A percentile compares a stretch with the other conserved stretches of the same genome.
phyloP scores from a whole-genome alignment of 2,888 invertebrate genomes.

The Chrysodeixis includens region DNA sequence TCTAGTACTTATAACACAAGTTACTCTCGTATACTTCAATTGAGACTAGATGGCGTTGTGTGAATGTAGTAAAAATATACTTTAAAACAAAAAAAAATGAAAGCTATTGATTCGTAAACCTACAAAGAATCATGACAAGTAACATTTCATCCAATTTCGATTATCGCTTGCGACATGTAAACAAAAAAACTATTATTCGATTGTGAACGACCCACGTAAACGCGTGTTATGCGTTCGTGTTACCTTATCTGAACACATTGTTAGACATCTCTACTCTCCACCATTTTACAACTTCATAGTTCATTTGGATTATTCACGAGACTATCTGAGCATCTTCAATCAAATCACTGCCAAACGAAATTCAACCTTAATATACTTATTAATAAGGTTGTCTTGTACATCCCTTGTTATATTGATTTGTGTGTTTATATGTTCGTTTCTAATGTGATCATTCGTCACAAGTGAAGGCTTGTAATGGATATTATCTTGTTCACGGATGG shows the following conservation, averaged over 20 bases:
- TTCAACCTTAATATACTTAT: conserved; percentile 38
- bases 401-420: conserved; percentile 44
- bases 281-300: conserved; percentile 61
- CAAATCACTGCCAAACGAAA: conserved; percentile 13
- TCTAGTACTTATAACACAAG: too few species aligned
- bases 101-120: conserved; percentile 12
- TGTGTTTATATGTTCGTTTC: conserved; percentile 69
- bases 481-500: conserved; percentile 67
- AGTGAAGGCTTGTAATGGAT: conserved; percentile 81
- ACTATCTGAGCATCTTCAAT: conserved; percentile 36
- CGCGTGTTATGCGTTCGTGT: conserved; percentile 68
- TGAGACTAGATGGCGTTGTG: too few species aligned
- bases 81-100: conserved; percentile 11
- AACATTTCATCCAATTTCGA: conserved; percentile 38
- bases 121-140: conserved; percentile 31
- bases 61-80: too few species aligned
- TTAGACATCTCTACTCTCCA: conserved; percentile 56
- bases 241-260: conserved; percentile 70
- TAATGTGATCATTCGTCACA: conserved; percentile 82
- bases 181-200: conserved; percentile 75
- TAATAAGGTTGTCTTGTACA: conserved; percentile 13
- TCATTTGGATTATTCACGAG: conserved; percentile 52
- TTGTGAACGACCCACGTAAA: conserved; percentile 79
- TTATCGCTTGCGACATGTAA: conserved; percentile 57
- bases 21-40: too few species aligned